Base-by-base conservation (phyloP, 2,888 invertebrate species). In the Xanthorhoe spadicearia region DNA sequence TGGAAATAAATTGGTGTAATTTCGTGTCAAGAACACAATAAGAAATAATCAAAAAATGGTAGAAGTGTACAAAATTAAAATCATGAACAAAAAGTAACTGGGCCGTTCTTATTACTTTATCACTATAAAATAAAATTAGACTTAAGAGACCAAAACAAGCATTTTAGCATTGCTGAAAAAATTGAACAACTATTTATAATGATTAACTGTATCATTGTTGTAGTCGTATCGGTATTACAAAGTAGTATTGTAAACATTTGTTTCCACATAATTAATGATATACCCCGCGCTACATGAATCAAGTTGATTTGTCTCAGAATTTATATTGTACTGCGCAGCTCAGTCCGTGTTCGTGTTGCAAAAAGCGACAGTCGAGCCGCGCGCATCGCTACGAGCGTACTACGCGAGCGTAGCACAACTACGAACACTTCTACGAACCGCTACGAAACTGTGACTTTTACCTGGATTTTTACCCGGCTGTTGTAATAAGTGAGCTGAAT, bases 331-430 rank as follows among this genome's bases (percentile, higher is more conserved):
- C 92, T 92, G 76, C 77, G 76, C 73, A 73, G 74, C 76, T 78
- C 85, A 84, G 84, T 88, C 85, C 89, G 89, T 84, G 85, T 80
- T 71, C 83, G 87, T 85, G 86, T 82, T 83, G 79, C 80, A 77
- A 79, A 83, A 82, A 83, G 83, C 84, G 81, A 77, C 90, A 89
- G 92, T 90, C 83, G 86, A 77, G 80, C 82, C 86, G 85, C 88
- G 89, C 81, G 86, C 80, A 75, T 77, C 80, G 85, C 88, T 90
- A 89, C 90, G 87, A 78, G 75, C 84, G 88, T 61, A 49, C 74
- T 74, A 72, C 87, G 86, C 83, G 74, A 73, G 35, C 69, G 71
- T 71, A 71, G 71, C 59, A 23, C 63, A 38, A 59, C 72, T 68
- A 72, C 69, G 70, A 50, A 51, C 68, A 58, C 61, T 57, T 50